Percentiles rank a stretch among this genome's conserved stretches.
phyloP scores from a whole-genome alignment of 2,113 vertebrate genomes.

The Thryonomys swinderianus region DNA sequence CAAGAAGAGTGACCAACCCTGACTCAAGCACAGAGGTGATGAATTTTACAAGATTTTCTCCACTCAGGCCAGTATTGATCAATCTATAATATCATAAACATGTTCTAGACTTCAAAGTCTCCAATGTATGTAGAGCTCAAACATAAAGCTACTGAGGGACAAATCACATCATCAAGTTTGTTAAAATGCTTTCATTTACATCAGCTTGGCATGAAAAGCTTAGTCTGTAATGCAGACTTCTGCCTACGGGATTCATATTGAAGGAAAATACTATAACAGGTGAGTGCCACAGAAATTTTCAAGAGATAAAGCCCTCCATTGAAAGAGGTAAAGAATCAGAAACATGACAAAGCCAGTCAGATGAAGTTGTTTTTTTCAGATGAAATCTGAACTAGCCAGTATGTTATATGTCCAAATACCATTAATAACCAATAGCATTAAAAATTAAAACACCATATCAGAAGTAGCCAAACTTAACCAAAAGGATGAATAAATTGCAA shows the following conservation, averaged over 20 bases:
- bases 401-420: background rate
- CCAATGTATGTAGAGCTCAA: background rate
- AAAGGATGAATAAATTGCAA: background rate
- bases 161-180: background rate
- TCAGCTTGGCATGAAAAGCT: background rate
- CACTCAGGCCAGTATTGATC: background rate
- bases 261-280: background rate
- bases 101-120: background rate
- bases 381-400: background rate
- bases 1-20: background rate
- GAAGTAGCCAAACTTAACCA: background rate
- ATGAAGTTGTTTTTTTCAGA: background rate
- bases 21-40: background rate
- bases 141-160: background rate
- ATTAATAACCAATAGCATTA: background rate
- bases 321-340: constrained; percentile 2
- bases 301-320: background rate
- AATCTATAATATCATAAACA: background rate
- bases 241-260: background rate
- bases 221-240: background rate
- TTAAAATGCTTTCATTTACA: background rate
- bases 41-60: background rate
- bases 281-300: background rate
- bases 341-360: background rate
- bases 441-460: background rate